Percentiles rank a stretch among this genome's conserved stretches.
phyloP scores from a whole-genome alignment of 2,797 vertebrate genomes.

The Anguilla obscura region DNA sequence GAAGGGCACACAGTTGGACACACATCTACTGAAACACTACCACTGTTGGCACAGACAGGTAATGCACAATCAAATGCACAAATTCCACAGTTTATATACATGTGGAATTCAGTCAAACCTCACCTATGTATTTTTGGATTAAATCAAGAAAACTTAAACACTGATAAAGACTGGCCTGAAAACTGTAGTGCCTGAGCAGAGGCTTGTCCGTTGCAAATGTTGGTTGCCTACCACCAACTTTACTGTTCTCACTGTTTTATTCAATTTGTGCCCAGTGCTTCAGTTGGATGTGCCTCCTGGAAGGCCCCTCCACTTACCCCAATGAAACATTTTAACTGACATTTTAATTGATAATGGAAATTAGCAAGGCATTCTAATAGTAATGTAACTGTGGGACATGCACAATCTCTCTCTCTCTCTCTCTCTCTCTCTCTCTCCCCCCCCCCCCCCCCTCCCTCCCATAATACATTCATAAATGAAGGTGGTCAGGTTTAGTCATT shows the following conservation, averaged over 20 bases:
- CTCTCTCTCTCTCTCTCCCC: background rate
- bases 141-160: background rate
- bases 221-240: background rate
- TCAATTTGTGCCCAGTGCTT: background rate
- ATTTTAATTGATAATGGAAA: slow-evolving; percentile 19
- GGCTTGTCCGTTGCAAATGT: background rate
- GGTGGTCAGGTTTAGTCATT: no score
- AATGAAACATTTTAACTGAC: background rate
- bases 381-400: background rate
- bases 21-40: background rate
- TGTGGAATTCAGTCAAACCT: background rate
- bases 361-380: background rate
- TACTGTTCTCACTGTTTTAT: background rate
- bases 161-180: background rate
- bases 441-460: no score
- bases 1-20: background rate
- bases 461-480: no score
- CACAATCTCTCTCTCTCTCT: background rate
- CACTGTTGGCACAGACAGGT: background rate
- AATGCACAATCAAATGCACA: background rate
- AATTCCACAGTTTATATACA: background rate
- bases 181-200: background rate
- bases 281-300: background rate
- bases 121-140: background rate
- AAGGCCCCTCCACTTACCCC: background rate